phyloP scores from a whole-genome alignment of 2,113 vertebrate genomes.

The Engraulis encrasicolus region DNA sequence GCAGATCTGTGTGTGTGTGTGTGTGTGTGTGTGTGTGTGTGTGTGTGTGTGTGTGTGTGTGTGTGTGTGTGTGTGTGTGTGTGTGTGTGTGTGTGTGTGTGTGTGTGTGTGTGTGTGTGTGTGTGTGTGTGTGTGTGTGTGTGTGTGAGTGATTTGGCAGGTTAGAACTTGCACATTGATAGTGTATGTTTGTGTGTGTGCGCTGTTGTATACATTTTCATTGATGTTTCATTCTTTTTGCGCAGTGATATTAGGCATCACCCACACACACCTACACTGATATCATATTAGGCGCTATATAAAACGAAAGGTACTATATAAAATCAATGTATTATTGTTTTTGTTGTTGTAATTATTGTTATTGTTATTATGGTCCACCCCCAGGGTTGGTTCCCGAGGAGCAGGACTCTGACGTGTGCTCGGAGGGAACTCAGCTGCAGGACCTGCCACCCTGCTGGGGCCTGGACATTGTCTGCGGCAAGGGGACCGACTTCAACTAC shows the following conservation, averaged over 20 bases:
- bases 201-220: too few relatives aligned
- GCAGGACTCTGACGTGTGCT: conserved; percentile 81
- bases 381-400: conserved; percentile 92
- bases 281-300: too few relatives aligned
- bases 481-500: conserved; percentile 98
- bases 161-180: too few relatives aligned
- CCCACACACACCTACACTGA: too few relatives aligned
- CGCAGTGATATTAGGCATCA: too few relatives aligned
- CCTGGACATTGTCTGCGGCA: conserved; percentile 96
- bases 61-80: not conserved
- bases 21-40: not conserved
- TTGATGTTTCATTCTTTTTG: too few relatives aligned
- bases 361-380: too few relatives aligned
- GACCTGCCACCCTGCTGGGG: conserved; percentile 97
- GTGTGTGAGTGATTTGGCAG: not conserved
- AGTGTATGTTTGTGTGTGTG: not conserved
- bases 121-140: not conserved
- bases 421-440: conserved; percentile 90
- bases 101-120: not conserved
- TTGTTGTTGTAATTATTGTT: too few relatives aligned
- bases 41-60: not conserved
- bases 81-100: not conserved
- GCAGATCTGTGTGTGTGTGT: conserved; percentile 1
- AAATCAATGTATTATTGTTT: too few relatives aligned
- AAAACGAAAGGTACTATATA: too few relatives aligned